Base-by-base conservation (phyloP, 2,113 vertebrate species). In the Noctilio leporinus region DNA sequence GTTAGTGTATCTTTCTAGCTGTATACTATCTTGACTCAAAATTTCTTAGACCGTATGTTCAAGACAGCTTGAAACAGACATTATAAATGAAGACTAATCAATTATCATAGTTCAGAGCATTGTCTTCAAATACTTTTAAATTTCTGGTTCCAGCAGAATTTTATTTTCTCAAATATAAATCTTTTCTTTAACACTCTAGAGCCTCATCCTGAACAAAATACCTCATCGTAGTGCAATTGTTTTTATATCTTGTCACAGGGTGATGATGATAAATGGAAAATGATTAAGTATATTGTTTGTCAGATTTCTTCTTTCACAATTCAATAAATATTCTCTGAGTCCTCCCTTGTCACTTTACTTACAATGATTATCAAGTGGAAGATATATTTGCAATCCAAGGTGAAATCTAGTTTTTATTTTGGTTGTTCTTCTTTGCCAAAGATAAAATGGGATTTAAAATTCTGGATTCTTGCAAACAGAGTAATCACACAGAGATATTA, bases 21-120 rank as follows among this genome's bases (percentile, higher is more conserved):
- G 65, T 83, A 49, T 89, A 89, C 53, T 96, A 65, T 97, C 94
- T 94, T 75, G 55, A 93, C 57, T 95, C 78, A 70, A 67, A 92
- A 69, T 73, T 97, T 86, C 93, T 96, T 92, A 33, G 67, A 75
- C 38, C 35, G 24, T 40, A 90, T 95, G 93, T 64, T 85, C 67
- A 65, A 95, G 96, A 95, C 95, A 84, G 72, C 95, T 85, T 76
- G 94, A 96, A 97, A 76, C 38, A 96, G 73, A 96, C 89, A 91
- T 96, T 95, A 92, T 91, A 97, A 88, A 28, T 95, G 91, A 70
- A 4, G 33, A 95, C 86, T 97, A 97, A 92, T 96, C 81, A 95
- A n/a, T 95, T 92, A 80, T 73, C 0, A 1, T 57, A 91, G 72
- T 95, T 94, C 92, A 96, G 80, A 97, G 89, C 73, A 91, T 92